Base-by-base conservation (phyloP, 2,888 invertebrate species). In the Diarsia mendica region DNA sequence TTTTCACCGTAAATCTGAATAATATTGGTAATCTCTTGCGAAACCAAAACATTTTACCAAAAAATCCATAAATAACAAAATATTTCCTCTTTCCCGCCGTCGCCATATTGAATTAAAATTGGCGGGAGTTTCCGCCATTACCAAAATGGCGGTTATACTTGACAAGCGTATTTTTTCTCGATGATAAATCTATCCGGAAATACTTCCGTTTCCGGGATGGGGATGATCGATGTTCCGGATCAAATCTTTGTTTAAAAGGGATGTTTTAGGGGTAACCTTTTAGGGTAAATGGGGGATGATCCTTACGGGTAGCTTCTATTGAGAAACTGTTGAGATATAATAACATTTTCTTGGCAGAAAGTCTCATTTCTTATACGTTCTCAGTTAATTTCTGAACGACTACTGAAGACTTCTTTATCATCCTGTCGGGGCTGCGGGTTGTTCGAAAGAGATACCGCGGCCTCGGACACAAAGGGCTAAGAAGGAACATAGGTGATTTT, bases 131-230 rank as follows among this genome's bases (percentile, higher is more conserved):
- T 87, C 88, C 88, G 85, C 84, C 88, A 87, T 89, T 88, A 89
- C 84, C 76, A 89, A 92, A 90, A 93, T 91, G 92, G 91, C 90
- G 91, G 90, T 87, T 90, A 90, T 91, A 90, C 87, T 88, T 79
- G 87, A 88, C 84, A 89, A 69, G 78, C 86, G 68, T 87, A 89
- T 92, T 92, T 91, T 91, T 89, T 85, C 73, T 68, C 68, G 85
- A 92, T 93, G 93, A 94, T 93, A 91, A 92, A 94, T 94, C 89
- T 91, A 89, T 89, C 88, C 89, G 89, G 84, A 88, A 91, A 92
- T 91, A 91, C 92, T 92, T 95, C 95, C 95, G 92, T 83, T 89
- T 94, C 94, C 94, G 92, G 89, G 79, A 80, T 77, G 83, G 89
- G 90, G 90, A 89, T 87, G 86, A 90, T 90, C 87, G 86, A 85